These are phyloP conservation scores for Lasiurus cinereus DNA, from an alignment of 2,113 vertebrate species.

Conservation along the genomic window DNA sequence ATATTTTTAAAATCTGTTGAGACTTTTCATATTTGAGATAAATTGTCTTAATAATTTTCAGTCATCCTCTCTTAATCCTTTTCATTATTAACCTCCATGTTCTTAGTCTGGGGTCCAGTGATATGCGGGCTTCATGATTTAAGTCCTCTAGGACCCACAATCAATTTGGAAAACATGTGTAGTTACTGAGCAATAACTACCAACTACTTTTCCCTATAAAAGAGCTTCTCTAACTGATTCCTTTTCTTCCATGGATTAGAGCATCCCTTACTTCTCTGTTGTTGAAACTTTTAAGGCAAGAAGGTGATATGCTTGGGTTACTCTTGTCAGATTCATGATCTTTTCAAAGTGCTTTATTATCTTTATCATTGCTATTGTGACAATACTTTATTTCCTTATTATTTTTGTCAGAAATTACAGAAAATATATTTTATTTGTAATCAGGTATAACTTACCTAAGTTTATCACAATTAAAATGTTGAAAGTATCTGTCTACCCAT, in stretches of 20 bases:
- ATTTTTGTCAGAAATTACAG: conserved; percentile 38
- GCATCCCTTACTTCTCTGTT: not conserved
- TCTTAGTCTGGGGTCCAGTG: conserved; percentile 66
- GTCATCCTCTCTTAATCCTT: conserved; percentile 62
- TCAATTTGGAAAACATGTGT: conserved; percentile 68
- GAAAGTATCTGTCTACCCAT: not conserved
- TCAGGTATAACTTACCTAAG: not conserved
- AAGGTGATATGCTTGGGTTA: not conserved
- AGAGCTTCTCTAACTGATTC: not conserved
- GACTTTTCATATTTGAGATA: conserved; percentile 50
- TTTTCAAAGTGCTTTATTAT: conserved; percentile 58
- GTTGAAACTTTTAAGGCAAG: conserved; percentile 54
- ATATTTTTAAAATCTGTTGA: conserved; percentile 57
- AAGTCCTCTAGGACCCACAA: conserved; percentile 66
- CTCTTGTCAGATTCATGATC: not conserved
- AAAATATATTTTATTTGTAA: conserved; percentile 55
- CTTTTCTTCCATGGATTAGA: conserved; percentile 4
- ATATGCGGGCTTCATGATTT: conserved; percentile 63
- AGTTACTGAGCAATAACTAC: not conserved
- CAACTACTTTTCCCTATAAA: not conserved
- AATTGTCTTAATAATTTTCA: conserved; percentile 60
- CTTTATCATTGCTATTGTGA: not conserved
- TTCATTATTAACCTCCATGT: conserved; percentile 50
- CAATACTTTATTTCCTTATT: conserved; percentile 50
- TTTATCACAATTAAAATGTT: conserved; percentile 61